A percentile compares a stretch with the other conserved stretches of the same genome.
These are phyloP conservation scores for Corvus cornix DNA, from an alignment of 2,113 vertebrate species.

Conservation along the genomic window DNA sequence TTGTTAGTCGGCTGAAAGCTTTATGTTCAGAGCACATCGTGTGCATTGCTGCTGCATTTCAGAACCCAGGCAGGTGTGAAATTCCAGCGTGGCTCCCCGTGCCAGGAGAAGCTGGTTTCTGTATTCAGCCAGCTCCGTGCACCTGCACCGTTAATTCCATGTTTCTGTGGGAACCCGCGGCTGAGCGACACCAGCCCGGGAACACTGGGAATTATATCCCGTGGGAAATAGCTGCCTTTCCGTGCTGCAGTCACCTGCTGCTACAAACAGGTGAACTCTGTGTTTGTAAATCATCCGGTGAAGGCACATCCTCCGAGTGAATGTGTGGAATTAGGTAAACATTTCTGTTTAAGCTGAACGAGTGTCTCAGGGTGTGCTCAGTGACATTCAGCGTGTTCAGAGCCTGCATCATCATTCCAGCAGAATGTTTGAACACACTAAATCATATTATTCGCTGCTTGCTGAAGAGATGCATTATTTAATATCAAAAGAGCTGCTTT, in stretches of 20 bases:
- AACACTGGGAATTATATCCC: not conserved
- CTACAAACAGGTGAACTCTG: not conserved
- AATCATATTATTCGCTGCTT: conserved; percentile 2
- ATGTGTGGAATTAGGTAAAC: not conserved
- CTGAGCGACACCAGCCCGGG: not conserved
- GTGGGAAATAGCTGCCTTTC: not conserved
- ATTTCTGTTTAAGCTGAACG: not conserved
- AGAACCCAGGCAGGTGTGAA: not conserved
- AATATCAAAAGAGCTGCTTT: not conserved
- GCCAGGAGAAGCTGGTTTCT: not conserved
- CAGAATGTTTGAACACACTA: conserved; percentile 21
- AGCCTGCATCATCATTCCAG: not conserved
- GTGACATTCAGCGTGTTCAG: not conserved
- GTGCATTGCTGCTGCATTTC: not conserved
- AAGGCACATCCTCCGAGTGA: not conserved
- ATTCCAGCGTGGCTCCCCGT: not conserved
- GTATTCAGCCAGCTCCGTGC: rapidly evolving
- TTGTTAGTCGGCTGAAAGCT: not conserved
- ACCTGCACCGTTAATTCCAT: not conserved
- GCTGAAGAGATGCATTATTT: conserved; percentile 12
- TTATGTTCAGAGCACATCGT: rapidly evolving
- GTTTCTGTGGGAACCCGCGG: not conserved
- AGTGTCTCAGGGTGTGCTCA: not conserved
- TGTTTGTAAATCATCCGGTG: not conserved
- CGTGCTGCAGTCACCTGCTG: not conserved